Conservation (phyloP, 2,113 vertebrate genomes). For the Chunga burmeisteri region DNA sequence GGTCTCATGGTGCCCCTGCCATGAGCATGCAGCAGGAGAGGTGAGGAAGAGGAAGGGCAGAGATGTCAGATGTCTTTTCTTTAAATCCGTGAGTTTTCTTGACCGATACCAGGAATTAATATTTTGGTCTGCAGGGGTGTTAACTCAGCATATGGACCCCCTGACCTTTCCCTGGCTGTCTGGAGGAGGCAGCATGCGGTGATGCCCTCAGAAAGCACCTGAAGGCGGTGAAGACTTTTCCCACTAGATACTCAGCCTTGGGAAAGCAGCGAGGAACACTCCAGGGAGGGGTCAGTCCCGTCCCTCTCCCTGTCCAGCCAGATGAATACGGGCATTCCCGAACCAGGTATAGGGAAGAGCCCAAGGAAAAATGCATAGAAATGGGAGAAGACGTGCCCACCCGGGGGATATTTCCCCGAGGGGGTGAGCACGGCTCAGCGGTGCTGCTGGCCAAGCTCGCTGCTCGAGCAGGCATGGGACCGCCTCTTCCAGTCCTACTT, state of each 20-base stretch:
- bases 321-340: background rate
- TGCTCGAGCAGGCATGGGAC: background rate
- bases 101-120: background rate
- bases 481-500: background rate
- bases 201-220: background rate
- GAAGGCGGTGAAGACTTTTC: background rate
- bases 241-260: background rate
- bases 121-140: background rate
- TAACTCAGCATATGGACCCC: background rate
- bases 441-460: background rate
- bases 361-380: background rate
- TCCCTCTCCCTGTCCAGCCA: background rate
- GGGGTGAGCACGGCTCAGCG: rapidly evolving
- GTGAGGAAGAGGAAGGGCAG: background rate
- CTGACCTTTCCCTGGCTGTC: background rate
- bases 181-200: background rate
- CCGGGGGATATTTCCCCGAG: background rate
- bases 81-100: background rate
- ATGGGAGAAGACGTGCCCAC: rapidly evolving
- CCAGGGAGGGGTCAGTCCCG: background rate
- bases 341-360: background rate
- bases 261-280: background rate
- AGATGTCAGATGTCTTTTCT: background rate
- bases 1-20: background rate
- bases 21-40: background rate